Evolutionary conservation across 1,140 invertebrate species (phyloP), one percentile per base, ranked within the genome.

Genomic region (Ectropis grisescens): DNA sequence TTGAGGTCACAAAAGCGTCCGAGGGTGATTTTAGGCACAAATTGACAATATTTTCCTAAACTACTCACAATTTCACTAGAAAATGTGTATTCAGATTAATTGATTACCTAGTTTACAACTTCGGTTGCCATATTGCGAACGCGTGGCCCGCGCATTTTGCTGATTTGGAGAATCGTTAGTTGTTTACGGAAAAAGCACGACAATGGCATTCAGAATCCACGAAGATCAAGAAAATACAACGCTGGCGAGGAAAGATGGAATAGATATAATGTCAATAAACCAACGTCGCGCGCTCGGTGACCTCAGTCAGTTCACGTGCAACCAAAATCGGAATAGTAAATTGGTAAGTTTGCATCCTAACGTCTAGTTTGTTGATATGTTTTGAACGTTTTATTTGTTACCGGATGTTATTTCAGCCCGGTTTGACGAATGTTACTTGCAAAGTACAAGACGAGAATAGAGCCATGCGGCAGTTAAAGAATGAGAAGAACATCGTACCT

Each of bases 131-230:
- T 59, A 42, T 39, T 55, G 47, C 52, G 41, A 47, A 56, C 30
- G 40, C 40, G 41, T 44, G 37, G 38, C 41, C 40, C 33, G 36
- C 48, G 41, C 53, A 48, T 35, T 37, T 34, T 33, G 33, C 39
- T 40, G 34, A 41, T 54, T 45, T 53, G 38, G 33, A 58, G 44
- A 34, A 46, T 56, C 48, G 47, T 51, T 60, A 65, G 41, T 19
- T 68, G 65, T 69, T 65, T 67, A 67, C 58, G 58, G 56, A 74
- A 66, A 48, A 56, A 66, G 50, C 54, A 45, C 45, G 41, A 50
- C 61, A 69, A 89, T 89, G 87, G 87, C 87, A 65, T 85, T 89
- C 58, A 80, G 84, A 65, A 85, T 89, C 49, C 85, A 87, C 64
- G 85, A 88, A 47, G 88, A 89, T 70, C 87, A 89, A 71, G 88